phyloP scores from a whole-genome alignment of 2,888 invertebrate species.

The Clunio marinus region DNA sequence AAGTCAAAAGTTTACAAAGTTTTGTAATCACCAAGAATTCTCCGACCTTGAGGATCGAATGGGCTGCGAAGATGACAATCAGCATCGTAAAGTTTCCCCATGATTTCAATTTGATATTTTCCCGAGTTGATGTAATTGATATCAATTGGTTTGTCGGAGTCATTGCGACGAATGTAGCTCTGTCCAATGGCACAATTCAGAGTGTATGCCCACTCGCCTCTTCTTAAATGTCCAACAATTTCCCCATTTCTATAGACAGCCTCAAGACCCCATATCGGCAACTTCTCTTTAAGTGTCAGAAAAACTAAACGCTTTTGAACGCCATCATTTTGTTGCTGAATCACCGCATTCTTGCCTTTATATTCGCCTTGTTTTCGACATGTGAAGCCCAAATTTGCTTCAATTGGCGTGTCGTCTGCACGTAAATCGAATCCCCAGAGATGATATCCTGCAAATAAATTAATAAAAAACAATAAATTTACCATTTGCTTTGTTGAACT shows the following conservation, averaged over 20 bases:
- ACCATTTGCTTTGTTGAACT: too few species aligned
- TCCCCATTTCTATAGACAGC: slow-evolving; percentile 73
- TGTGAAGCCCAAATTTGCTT: slow-evolving; percentile 73
- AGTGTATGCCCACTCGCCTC: slow-evolving; percentile 71
- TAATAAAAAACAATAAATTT: slow-evolving; percentile 28
- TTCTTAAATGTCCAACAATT: slow-evolving; percentile 72
- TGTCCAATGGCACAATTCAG: slow-evolving; percentile 58
- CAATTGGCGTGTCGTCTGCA: slow-evolving; percentile 78
- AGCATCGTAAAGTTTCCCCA: slow-evolving; percentile 70
- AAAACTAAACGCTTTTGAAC: slow-evolving; percentile 69
- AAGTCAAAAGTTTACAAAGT: not conserved
- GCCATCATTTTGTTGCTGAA: slow-evolving; percentile 62
- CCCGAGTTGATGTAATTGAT: slow-evolving; percentile 65
- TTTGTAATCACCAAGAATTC: slow-evolving; percentile 65
- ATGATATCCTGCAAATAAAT: slow-evolving; percentile 62
- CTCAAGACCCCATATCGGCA: slow-evolving; percentile 82
- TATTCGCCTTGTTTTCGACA: slow-evolving; percentile 73
- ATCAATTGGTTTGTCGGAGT: slow-evolving; percentile 58
- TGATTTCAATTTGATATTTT: slow-evolving; percentile 72
- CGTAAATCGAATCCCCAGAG: slow-evolving; percentile 81
- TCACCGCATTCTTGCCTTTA: slow-evolving; percentile 69
- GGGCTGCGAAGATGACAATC: slow-evolving; percentile 68
- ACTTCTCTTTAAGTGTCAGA: slow-evolving; percentile 64
- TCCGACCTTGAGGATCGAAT: slow-evolving; percentile 74
- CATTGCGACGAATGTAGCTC: slow-evolving; percentile 56